Evolutionary conservation across 2,888 invertebrate genomes (phyloP), one percentile per base, ranked within the genome.

Genomic region (Stenichneumon culpator): DNA sequence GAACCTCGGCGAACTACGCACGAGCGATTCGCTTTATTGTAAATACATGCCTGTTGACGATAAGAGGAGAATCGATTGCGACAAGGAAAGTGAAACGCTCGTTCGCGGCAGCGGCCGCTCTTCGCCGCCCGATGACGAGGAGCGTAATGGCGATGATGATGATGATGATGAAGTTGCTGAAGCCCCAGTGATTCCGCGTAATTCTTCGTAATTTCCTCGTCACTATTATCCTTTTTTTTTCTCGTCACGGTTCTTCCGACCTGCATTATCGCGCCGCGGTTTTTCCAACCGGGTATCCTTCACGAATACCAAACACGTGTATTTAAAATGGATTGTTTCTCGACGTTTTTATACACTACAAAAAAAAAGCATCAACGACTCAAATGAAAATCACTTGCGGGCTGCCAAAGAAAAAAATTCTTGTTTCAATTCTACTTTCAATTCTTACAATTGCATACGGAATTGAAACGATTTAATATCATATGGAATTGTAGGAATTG

Each of bases 1-100:
- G 50, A 75, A 69, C 63, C 74, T 74, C 32, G 57, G 54, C 65
- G 72, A 75, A 85, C 85, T 85, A 75, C 85, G 85, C 85, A 85
- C 47, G 79, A 82, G 77, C 63, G 44, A 39, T 44, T 70, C 44
- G 79, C 14, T 19, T 47, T 70, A 65, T 65, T 44, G 65, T 28
- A 39, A 57, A 65, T 50, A 52, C 39, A 39, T 44, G 70, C 70
- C 74, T 32, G 44, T 75, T 47, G 83, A 69, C 78, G 80, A 84
- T 84, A 80, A 84, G 80, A 57, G 57, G 19, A 22, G 52, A 79
- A 84, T 72, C 73, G 60, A 75, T 74, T 81, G 68, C 68, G 67
- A 69, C 25, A 32, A 79, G 39, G 25, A 74, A 74, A 74, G 39
- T 25, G 28, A 28, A n/a, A 57, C 44, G 44, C 22, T 25, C 28